A percentile compares a stretch with the other conserved stretches of the same genome.
Conservation (phyloP, 2,797 vertebrate species). For the Helarctos malayanus region DNA sequence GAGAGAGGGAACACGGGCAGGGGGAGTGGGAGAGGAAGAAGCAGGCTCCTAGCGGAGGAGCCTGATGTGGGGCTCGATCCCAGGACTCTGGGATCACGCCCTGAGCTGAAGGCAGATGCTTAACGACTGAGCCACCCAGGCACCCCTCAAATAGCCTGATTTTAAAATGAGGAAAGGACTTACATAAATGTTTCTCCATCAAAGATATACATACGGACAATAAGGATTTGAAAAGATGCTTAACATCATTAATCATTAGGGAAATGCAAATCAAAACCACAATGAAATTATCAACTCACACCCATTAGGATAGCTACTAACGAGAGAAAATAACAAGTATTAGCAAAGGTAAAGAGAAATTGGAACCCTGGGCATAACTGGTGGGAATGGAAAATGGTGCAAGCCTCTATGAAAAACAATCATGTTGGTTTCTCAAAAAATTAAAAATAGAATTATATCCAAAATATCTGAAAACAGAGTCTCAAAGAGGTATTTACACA, state of each 20-base stretch:
- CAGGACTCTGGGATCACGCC: too few species aligned
- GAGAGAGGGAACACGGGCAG: too few species aligned
- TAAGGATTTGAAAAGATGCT: background rate
- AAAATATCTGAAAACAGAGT: background rate
- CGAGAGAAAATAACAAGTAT: background rate
- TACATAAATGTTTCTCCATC: background rate
- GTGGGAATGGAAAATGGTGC: background rate
- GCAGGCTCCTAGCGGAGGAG: too few species aligned
- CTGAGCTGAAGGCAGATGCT: too few species aligned
- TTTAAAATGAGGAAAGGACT: background rate
- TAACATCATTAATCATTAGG: background rate
- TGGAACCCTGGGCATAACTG: background rate
- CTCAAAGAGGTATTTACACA: background rate
- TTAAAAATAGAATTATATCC: background rate
- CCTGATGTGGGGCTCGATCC: too few species aligned
- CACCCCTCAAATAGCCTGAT: background rate
- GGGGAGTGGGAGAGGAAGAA: too few species aligned
- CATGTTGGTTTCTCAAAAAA: background rate
- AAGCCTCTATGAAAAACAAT: background rate
- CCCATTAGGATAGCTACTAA: background rate
- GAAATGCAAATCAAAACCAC: conserved; percentile 1
- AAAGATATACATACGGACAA: background rate
- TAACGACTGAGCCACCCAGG: too few species aligned
- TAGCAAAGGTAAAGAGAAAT: background rate
- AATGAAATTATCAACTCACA: background rate